Evolutionary conservation across 2,888 invertebrate genomes (phyloP), one percentile per base, ranked within the genome.

Genomic region (Sinelater perroti): DNA sequence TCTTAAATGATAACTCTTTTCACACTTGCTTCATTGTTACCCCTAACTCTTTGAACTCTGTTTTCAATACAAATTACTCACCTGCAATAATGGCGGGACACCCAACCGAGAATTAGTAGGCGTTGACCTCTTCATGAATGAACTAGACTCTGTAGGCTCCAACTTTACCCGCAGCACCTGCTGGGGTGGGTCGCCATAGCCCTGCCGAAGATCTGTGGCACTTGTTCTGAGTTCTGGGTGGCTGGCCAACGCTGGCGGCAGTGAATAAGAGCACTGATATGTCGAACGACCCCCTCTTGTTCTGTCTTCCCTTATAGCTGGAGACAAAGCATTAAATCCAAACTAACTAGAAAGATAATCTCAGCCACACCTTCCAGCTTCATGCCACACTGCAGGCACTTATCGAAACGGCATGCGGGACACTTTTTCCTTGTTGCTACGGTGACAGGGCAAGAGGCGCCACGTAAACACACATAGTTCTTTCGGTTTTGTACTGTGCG

Each of bases 401-500:
- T 96, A 70, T 95, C 94, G 75, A 97, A 97, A 26, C 97, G 85
- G 74, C 97, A 97, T 1, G 97, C 96, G 0, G 97, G 97, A 72
- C 97, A 97, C 77, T 97, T 97, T 76, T 97, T 97, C 58, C 97
- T 83, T 2, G 96, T 97, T 1, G 92, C 90, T 28, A 95, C 92
- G 5, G 93, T 93, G 7, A 97, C 94, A 16, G 93, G 93, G 79
- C 97, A 97, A 67, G 88, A 89, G 0, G 93, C 93, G 1, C 95
- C 95, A 17, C 95, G 83, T 40, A 92, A 82, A 75, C 97, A 97
- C 72, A 95, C 93, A 79, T 97, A 97, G 77, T 95, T 94, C 82
- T 97, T 97, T 67, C 96, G 87, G 77, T 97, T 97, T 81, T 97
- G 97, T n/a, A 97, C 97, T 13, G 97, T 97, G 60, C 97, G 84